Evolutionary conservation across 2,888 invertebrate species (phyloP).

Genomic region (Augochlorella aurata): DNA sequence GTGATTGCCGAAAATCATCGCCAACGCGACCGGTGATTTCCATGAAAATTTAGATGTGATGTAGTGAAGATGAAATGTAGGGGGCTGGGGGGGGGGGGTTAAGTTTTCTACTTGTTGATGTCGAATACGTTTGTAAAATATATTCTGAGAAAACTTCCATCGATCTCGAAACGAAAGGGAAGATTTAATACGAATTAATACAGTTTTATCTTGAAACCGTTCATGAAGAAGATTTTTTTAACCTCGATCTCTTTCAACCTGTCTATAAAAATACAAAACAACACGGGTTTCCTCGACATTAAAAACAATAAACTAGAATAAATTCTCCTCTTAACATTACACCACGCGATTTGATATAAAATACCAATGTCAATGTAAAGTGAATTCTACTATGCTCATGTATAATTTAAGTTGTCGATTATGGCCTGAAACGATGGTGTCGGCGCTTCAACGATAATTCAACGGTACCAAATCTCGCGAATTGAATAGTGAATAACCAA

Average conservation of each 20-base stretch:
- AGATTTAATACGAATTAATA: neutral
- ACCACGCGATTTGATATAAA: neutral
- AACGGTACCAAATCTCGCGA: neutral
- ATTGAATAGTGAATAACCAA: neutral
- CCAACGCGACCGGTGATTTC: neutral
- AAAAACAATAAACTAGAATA: neutral
- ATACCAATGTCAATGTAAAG: neutral
- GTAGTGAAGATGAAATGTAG: neutral
- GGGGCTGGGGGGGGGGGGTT: neutral
- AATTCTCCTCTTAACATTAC: neutral
- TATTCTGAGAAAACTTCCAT: neutral
- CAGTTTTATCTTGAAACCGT: neutral
- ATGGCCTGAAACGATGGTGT: neutral
- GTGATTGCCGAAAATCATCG: neutral
- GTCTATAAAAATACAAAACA: neutral
- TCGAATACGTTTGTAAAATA: neutral
- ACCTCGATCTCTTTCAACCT: neutral
- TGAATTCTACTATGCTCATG: neutral
- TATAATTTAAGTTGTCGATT: neutral
- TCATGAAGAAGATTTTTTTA: neutral
- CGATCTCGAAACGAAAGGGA: neutral
- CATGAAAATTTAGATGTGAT: neutral
- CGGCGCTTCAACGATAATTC: neutral
- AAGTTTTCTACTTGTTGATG: neutral
- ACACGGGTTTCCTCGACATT: neutral